Percentiles rank a stretch among this genome's conserved stretches.
phyloP scores from a whole-genome alignment of 2,113 vertebrate genomes.

The Daubentonia madagascariensis region DNA sequence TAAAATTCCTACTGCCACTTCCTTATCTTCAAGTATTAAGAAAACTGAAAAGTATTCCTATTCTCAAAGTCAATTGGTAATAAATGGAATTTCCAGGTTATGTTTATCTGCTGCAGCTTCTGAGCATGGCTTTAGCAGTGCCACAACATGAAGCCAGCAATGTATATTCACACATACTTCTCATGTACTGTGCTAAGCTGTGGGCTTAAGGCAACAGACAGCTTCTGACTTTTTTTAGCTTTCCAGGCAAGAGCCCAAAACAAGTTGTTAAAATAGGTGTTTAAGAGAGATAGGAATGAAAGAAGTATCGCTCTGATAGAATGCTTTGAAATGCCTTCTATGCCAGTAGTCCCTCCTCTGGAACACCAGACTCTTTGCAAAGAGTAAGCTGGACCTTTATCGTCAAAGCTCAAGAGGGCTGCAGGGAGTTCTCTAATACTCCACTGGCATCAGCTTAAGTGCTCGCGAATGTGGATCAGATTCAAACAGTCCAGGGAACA shows the following conservation, averaged over 20 bases:
- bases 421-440: not conserved
- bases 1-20: not conserved
- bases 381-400: not conserved
- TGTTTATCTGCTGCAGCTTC: not conserved
- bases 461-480: not conserved
- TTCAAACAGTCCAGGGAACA: not conserved
- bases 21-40: not conserved
- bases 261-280: not conserved
- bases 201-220: not conserved
- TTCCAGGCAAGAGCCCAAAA: slow-evolving; percentile 36
- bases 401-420: not conserved
- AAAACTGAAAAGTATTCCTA: not conserved
- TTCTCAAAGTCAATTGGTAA: not conserved
- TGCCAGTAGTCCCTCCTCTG: too few relatives aligned
- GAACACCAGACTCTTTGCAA: not conserved
- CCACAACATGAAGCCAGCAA: not conserved
- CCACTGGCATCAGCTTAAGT: not conserved
- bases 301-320: not conserved
- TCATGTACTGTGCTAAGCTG: not conserved
- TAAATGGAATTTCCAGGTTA: not conserved
- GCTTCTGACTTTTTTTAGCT: slow-evolving; percentile 9
- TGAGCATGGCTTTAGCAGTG: not conserved
- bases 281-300: not conserved
- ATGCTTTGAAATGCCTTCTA: not conserved
- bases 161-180: not conserved